A percentile compares a stretch with the other conserved stretches of the same genome.
Evolutionary conservation across 2,113 vertebrate genomes (phyloP).

Genomic region (Dicerorhinus sumatrensis): DNA sequence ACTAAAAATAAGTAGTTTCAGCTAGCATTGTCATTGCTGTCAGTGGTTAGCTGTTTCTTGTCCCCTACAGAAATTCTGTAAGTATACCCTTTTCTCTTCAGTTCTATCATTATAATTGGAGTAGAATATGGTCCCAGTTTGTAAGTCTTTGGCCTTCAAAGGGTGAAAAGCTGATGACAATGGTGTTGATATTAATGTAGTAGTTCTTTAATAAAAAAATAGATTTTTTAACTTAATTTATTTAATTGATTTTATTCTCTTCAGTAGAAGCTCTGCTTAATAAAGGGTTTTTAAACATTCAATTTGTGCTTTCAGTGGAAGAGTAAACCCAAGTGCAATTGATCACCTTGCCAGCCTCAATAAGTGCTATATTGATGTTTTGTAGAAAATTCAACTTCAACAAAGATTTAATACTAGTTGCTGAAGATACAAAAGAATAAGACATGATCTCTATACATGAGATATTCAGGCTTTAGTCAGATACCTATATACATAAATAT

Average conservation of each 20-base stretch:
- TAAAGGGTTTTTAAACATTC: constrained; percentile 24
- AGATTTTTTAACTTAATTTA: constrained; percentile 12
- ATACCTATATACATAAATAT: background rate
- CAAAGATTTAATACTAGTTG: background rate
- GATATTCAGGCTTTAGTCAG: background rate
- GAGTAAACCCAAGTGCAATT: constrained; percentile 19
- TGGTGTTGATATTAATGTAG: background rate
- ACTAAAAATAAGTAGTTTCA: background rate
- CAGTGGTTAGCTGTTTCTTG: background rate
- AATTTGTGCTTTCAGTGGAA: background rate
- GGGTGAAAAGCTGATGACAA: background rate
- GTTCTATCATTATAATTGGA: background rate
- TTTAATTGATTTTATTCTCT: constrained; percentile 48
- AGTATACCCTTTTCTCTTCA: background rate
- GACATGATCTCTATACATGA: background rate
- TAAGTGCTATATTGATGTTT: background rate
- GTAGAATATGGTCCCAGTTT: background rate
- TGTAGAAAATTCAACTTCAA: constrained; percentile 20
- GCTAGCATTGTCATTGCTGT: background rate
- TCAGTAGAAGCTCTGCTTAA: constrained; percentile 48
- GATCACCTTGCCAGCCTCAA: background rate
- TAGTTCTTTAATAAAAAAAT: background rate
- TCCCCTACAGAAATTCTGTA: background rate
- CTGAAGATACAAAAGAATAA: background rate
- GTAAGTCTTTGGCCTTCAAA: background rate